Conservation (phyloP, 2,797 vertebrate genomes). For the Sebastes wilsoni region DNA sequence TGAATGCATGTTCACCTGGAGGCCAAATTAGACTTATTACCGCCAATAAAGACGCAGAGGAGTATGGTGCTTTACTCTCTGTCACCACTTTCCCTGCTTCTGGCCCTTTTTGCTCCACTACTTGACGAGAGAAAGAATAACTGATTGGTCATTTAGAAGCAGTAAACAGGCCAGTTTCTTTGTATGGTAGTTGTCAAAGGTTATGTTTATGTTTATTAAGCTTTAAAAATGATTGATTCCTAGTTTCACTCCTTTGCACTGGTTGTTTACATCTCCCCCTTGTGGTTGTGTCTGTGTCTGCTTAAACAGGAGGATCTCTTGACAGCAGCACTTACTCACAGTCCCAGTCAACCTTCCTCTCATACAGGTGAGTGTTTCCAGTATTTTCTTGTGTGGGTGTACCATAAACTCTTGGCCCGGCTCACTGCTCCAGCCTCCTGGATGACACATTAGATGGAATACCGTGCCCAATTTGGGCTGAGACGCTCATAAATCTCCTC, state of each 20-base stretch:
- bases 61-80: slow-evolving; percentile 26
- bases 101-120: slow-evolving; percentile 8
- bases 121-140: slow-evolving; percentile 5
- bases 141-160: slow-evolving; percentile 4
- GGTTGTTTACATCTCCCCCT: slow-evolving; percentile 50
- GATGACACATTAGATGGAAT: slow-evolving; percentile 45
- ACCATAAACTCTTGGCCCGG: slow-evolving; percentile 21
- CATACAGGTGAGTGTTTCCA: slow-evolving; percentile 86
- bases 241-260: neutral
- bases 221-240: neutral
- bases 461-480: slow-evolving; percentile 26
- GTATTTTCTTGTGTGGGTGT: neutral
- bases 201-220: slow-evolving; percentile 17
- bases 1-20: slow-evolving; percentile 86
- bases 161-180: neutral
- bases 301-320: slow-evolving; percentile 82
- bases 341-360: slow-evolving; percentile 91
- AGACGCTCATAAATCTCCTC: slow-evolving; percentile 63
- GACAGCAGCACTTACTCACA: slow-evolving; percentile 85
- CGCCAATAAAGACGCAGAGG: slow-evolving; percentile 37
- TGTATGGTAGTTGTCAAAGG: slow-evolving; percentile 5
- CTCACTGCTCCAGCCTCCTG: slow-evolving; percentile 15
- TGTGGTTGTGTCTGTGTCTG: slow-evolving; percentile 51
- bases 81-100: slow-evolving; percentile 19
- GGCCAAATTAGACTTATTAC: slow-evolving; percentile 75